Conservation (phyloP, 2,888 invertebrate species). For the Pomacea canaliculata region DNA sequence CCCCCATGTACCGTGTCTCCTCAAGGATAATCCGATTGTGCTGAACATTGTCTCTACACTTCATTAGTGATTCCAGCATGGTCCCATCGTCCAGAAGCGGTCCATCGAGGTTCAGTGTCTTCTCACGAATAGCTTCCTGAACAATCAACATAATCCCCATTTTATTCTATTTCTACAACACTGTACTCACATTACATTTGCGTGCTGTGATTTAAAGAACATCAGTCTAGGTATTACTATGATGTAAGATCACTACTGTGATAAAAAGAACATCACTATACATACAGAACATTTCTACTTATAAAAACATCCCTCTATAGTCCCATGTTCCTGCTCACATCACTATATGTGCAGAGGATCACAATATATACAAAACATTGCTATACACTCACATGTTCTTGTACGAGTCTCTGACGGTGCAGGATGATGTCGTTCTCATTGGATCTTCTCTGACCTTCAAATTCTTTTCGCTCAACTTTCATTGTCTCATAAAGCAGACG, state of each 20-base stretch:
- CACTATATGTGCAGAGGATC: too few species aligned
- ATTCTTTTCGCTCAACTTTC: slow-evolving; percentile 65
- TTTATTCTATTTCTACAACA: too few species aligned
- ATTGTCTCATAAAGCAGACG: slow-evolving; percentile 62
- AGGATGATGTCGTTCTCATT: slow-evolving; percentile 65
- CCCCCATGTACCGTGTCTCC: slow-evolving; percentile 63
- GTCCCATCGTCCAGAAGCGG: slow-evolving; percentile 65
- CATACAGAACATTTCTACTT: too few species aligned
- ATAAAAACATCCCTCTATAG: too few species aligned
- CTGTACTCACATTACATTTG: too few species aligned
- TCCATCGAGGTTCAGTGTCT: slow-evolving; percentile 58
- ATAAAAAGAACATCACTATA: too few species aligned
- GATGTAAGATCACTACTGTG: too few species aligned
- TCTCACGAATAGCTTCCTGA: slow-evolving; percentile 64
- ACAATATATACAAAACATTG: too few species aligned
- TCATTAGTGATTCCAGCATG: slow-evolving; percentile 62
- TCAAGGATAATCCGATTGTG: slow-evolving; percentile 61
- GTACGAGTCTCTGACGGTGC: slow-evolving; percentile 59
- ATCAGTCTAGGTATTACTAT: too few species aligned
- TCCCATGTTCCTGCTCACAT: too few species aligned
- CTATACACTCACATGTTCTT: slow-evolving; percentile 60
- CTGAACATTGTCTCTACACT: slow-evolving; percentile 60
- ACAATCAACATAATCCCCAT: not conserved
- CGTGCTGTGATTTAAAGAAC: too few species aligned
- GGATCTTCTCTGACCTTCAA: slow-evolving; percentile 64